phyloP scores from a whole-genome alignment of 2,797 vertebrate genomes.

The Rhinophrynus dorsalis region DNA sequence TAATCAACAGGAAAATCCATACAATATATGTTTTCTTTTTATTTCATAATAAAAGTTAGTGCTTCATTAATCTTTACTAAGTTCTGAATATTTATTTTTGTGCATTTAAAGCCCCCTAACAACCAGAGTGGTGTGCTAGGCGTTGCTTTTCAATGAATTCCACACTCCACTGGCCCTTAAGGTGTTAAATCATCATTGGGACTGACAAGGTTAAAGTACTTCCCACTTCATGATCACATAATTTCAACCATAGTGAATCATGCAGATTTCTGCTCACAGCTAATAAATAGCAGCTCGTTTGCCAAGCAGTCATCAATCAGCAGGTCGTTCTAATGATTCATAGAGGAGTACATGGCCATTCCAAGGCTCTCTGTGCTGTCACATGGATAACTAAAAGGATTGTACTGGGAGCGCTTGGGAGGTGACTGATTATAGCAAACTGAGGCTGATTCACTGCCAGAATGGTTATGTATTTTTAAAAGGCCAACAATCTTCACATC shows the following conservation, averaged over 20 bases:
- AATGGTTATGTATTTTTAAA: slow-evolving; percentile 35
- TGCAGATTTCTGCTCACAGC: background rate
- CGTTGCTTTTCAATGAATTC: too few species aligned
- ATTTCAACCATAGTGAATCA: background rate
- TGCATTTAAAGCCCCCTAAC: too few species aligned
- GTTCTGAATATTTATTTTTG: too few species aligned
- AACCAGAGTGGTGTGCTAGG: too few species aligned
- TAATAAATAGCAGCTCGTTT: slow-evolving; percentile 3
- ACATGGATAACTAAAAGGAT: fast-evolving
- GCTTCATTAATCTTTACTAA: too few species aligned
- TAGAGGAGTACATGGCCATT: background rate
- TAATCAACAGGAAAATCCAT: too few species aligned
- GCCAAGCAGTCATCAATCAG: background rate
- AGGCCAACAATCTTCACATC: slow-evolving; percentile 17
- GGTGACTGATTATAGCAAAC: background rate
- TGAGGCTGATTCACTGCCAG: background rate
- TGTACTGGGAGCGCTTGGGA: background rate
- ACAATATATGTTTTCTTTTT: too few species aligned
- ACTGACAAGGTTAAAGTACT: background rate
- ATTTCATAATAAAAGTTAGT: too few species aligned
- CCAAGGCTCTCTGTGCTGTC: background rate
- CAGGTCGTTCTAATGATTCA: background rate
- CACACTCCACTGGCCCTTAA: too few species aligned
- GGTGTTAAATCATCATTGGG: background rate
- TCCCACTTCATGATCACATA: too few species aligned